These are phyloP conservation scores for Erynnis tages DNA, from an alignment of 2,888 invertebrate genomes.

Conservation along the genomic window DNA sequence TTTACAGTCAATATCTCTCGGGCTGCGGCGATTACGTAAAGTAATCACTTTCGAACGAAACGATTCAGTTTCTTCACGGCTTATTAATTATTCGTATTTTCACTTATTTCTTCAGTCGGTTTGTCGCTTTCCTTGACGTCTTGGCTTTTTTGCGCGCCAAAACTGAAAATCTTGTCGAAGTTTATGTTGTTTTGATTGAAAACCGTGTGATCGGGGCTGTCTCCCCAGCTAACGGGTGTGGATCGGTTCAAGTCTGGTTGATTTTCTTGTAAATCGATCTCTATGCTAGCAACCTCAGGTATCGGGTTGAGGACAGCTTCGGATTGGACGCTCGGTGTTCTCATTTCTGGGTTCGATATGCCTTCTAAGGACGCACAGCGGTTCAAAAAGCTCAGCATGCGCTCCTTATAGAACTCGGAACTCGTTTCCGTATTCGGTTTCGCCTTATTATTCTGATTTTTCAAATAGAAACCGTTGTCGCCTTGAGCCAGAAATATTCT, in stretches of 20 bases:
- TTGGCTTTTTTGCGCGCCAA: constrained; percentile 44
- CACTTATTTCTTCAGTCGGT: constrained; percentile 34
- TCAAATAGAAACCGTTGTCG: constrained; percentile 67
- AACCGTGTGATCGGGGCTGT: constrained; percentile 62
- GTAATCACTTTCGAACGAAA: constrained; percentile 30
- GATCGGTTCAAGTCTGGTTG: constrained; percentile 38
- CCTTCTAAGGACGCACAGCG: constrained; percentile 64
- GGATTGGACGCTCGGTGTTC: constrained; percentile 58
- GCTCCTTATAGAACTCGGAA: constrained; percentile 70
- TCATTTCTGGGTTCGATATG: constrained; percentile 55
- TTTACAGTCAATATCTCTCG: constrained; percentile 18
- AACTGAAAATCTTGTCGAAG: constrained; percentile 68
- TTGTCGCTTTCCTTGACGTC: constrained; percentile 30
- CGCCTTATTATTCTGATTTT: constrained; percentile 69
- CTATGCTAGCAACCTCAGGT: constrained; percentile 49
- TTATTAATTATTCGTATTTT: constrained; percentile 37
- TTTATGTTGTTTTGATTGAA: constrained; percentile 75
- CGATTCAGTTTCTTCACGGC: constrained; percentile 31
- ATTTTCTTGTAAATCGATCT: constrained; percentile 38
- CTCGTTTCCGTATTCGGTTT: constrained; percentile 69
- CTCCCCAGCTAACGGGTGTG: constrained; percentile 70
- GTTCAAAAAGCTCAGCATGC: constrained; percentile 72
- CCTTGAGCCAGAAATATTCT: constrained; percentile 72
- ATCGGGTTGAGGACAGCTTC: constrained; percentile 59
- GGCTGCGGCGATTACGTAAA: constrained; percentile 23